phyloP scores from a whole-genome alignment of 2,888 invertebrate species.

The Neoaliturus tenellus region DNA sequence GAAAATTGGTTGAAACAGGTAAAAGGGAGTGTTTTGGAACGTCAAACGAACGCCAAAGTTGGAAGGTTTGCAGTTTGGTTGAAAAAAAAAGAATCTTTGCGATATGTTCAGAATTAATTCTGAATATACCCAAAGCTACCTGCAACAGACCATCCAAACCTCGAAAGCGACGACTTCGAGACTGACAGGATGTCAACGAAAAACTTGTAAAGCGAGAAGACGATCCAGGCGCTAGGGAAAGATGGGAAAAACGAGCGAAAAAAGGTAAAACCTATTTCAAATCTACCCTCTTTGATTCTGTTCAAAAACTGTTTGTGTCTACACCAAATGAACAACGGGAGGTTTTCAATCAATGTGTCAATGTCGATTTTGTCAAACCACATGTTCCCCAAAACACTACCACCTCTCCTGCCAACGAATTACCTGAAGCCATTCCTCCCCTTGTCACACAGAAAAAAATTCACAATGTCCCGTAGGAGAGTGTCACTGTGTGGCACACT shows the following conservation, averaged over 20 bases:
- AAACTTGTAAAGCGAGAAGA: background rate
- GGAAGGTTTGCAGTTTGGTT: background rate
- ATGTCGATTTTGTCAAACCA: too few species aligned
- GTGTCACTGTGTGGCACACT: too few species aligned
- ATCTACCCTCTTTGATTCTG: background rate
- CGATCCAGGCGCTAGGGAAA: background rate
- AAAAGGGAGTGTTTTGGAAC: background rate
- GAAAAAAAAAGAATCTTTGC: background rate
- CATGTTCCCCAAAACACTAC: background rate
- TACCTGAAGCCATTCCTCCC: background rate
- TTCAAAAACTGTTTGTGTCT: background rate
- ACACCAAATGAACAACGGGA: background rate
- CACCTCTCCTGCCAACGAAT: background rate
- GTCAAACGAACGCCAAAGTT: background rate
- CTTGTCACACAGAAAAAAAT: too few species aligned
- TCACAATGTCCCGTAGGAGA: too few species aligned
- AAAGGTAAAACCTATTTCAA: background rate
- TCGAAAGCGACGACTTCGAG: background rate
- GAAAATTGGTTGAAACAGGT: background rate
- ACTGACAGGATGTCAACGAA: background rate
- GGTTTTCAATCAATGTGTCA: too few species aligned
- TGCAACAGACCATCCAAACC: background rate
- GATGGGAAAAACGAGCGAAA: background rate
- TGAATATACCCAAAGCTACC: background rate
- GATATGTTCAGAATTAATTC: background rate